Conservation (phyloP, 2,113 vertebrate species). For the Ptyas mucosa region DNA sequence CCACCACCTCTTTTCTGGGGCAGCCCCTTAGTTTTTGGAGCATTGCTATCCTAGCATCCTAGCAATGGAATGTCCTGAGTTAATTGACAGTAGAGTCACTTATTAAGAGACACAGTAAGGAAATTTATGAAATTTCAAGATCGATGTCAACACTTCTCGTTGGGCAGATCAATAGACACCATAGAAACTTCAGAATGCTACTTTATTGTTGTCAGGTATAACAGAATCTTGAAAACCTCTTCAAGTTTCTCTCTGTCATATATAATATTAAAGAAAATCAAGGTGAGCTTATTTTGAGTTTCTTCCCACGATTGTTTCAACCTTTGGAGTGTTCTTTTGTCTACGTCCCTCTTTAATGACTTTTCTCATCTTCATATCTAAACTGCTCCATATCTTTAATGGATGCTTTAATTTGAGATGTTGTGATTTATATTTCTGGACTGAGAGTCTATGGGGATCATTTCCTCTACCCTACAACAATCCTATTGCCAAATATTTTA, state of each 20-base stretch:
- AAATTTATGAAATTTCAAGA: neutral
- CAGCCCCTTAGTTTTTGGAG: neutral
- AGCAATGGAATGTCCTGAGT: neutral
- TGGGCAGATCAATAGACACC: neutral
- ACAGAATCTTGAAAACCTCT: neutral
- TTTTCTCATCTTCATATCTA: neutral
- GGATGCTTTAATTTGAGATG: neutral
- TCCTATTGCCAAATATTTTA: neutral
- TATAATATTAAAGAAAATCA: neutral
- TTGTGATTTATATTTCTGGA: neutral
- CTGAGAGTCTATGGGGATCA: neutral
- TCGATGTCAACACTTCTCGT: neutral
- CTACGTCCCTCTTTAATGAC: neutral
- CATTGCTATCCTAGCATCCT: neutral
- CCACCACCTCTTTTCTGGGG: neutral
- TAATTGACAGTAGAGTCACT: neutral
- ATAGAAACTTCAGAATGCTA: neutral
- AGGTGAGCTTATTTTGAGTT: neutral
- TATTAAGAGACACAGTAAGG: neutral
- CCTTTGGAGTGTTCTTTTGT: neutral
- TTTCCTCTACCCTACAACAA: neutral
- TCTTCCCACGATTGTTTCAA: neutral
- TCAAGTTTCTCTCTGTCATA: neutral
- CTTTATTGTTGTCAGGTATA: neutral
- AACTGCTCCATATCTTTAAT: neutral